Percentiles rank a stretch among this genome's conserved stretches.
These are phyloP conservation scores for Eolophus roseicapilla DNA, from an alignment of 2,113 vertebrate species.

Conservation along the genomic window DNA sequence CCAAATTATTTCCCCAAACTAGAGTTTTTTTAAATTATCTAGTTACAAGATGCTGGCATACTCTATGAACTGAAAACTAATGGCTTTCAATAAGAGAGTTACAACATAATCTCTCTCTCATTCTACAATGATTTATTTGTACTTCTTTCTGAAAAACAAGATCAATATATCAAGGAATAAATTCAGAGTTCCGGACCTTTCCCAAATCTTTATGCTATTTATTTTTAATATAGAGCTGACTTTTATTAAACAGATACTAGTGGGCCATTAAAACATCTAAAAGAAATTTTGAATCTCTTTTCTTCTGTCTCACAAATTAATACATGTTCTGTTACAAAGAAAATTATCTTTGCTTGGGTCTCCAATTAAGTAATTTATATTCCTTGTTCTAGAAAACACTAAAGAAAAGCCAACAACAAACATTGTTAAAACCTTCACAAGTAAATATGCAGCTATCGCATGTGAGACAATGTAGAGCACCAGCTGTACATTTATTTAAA, in stretches of 20 bases:
- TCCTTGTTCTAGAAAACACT: not conserved
- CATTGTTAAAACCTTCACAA: not conserved
- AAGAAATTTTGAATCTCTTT: not conserved
- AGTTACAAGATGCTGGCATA: not conserved
- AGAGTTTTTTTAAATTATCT: not conserved
- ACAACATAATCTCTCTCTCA: not conserved
- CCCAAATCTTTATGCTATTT: not conserved
- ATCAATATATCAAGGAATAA: not conserved
- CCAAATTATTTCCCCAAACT: not conserved
- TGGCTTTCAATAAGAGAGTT: not conserved
- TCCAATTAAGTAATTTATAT: constrained; percentile 2
- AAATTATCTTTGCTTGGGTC: not conserved
- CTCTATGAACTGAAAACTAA: not conserved
- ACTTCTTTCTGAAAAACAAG: not conserved
- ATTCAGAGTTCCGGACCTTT: not conserved
- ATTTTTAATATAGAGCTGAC: not conserved
- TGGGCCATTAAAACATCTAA: not conserved
- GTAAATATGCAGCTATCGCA: not conserved
- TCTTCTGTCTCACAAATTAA: not conserved
- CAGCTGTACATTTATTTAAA: not conserved
- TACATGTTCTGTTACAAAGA: not conserved
- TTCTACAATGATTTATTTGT: not conserved
- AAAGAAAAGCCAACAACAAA: not conserved
- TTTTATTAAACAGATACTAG: not conserved
- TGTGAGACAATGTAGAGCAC: not conserved